These are phyloP conservation scores for Apodemus speciosus DNA, from an alignment of 2,113 vertebrate genomes.

Conservation along the genomic window DNA sequence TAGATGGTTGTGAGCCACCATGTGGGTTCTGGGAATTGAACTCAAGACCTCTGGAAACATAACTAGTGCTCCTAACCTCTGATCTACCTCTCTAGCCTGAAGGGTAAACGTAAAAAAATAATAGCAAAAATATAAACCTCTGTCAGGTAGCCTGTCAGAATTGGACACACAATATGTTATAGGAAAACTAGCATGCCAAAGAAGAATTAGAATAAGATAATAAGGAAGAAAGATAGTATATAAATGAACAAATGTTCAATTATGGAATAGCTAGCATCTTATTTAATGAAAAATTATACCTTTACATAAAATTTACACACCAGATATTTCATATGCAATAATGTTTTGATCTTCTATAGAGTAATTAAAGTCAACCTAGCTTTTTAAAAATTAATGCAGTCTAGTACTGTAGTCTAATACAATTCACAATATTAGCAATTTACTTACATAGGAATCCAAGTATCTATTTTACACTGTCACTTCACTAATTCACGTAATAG, in stretches of 20 bases:
- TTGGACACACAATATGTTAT: not conserved
- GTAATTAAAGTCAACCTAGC: not conserved
- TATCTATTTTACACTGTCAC: not conserved
- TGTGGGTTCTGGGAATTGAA: no score
- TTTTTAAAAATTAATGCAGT: not conserved
- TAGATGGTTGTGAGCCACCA: no score
- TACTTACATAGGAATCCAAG: not conserved
- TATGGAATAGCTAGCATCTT: not conserved
- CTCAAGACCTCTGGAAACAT: no score
- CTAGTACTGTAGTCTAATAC: no score
- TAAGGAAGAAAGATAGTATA: not conserved
- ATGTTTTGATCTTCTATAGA: slow-evolving; percentile 7
- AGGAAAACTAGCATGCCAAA: not conserved
- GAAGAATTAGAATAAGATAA: not conserved
- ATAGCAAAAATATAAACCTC: not conserved
- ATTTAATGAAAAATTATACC: slow-evolving; percentile 2
- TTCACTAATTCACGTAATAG: not conserved
- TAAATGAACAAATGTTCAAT: not conserved
- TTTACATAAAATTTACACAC: not conserved
- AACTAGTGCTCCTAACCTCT: no score
- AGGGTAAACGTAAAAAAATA: not conserved
- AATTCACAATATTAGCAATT: not conserved
- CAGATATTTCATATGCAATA: not conserved
- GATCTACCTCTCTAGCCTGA: no score
- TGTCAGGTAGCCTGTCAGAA: not conserved